A percentile compares a stretch with the other conserved stretches of the same genome.
phyloP scores from a whole-genome alignment of 2,113 vertebrate species.

The Crotalus horridus region DNA sequence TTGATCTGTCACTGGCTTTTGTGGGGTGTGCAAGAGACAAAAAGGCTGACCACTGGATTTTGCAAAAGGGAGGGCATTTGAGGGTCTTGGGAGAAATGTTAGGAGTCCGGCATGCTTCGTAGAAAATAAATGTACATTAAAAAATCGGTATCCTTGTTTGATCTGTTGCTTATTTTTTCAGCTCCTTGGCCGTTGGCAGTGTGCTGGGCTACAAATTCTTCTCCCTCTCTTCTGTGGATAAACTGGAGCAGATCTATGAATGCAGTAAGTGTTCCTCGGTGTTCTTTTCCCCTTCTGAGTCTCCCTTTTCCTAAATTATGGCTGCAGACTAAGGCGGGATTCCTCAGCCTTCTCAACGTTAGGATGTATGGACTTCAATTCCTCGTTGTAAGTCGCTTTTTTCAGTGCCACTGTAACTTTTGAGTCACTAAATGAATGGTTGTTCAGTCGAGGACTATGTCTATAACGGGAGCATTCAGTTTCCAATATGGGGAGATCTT shows the following conservation, averaged over 20 bases:
- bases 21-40: not conserved
- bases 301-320: not conserved
- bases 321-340: not conserved
- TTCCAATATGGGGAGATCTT: not conserved
- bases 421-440: not conserved
- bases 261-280: constrained; percentile 81
- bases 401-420: not conserved
- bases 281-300: accelerated
- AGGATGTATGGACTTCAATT: not conserved
- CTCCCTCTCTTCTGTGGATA: constrained; percentile 97
- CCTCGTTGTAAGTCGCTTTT: not conserved
- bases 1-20: not conserved
- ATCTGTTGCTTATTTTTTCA: constrained; percentile 62
- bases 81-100: not conserved
- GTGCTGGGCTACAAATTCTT: constrained; percentile 99
- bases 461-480: not conserved
- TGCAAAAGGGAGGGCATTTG: not conserved
- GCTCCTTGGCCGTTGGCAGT: constrained; percentile 96
- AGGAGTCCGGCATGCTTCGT: not conserved
- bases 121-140: not conserved
- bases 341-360: not conserved
- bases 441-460: not conserved
- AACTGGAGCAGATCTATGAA: constrained; percentile 99
- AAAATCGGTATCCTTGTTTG: constrained; percentile 37
- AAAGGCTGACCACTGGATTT: not conserved